Percentiles rank a stretch among this genome's conserved stretches.
Evolutionary conservation across 2,113 vertebrate species (phyloP).

Genomic region (Prinia subflava): DNA sequence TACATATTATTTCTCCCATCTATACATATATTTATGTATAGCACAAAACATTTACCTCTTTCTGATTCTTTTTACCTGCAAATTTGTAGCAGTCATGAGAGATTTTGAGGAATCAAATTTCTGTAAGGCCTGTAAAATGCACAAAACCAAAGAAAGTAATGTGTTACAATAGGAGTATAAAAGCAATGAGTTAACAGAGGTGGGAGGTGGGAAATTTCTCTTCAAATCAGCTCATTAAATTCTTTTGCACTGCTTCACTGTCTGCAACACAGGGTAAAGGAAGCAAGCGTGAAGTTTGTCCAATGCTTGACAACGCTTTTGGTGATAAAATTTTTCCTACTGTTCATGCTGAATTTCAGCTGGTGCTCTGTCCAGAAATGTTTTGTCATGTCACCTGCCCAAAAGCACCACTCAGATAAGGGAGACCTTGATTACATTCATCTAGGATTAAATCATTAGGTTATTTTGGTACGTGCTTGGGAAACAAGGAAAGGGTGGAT

Average conservation of each 20-base stretch:
- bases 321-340: not conserved
- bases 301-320: not conserved
- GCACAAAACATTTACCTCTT: not conserved
- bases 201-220: not conserved
- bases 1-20: not conserved
- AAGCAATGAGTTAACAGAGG: not conserved
- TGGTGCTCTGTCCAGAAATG: not conserved
- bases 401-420: not conserved
- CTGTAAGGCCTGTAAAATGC: conserved; percentile 45
- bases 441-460: not conserved
- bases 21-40: not conserved
- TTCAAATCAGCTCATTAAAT: not conserved
- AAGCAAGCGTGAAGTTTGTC: not conserved
- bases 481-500: not conserved
- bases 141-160: not conserved
- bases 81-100: conserved; percentile 64
- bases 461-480: not conserved
- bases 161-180: not conserved
- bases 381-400: not conserved
- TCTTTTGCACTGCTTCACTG: not conserved
- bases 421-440: not conserved
- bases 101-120: conserved; percentile 69
- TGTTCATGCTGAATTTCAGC: not conserved
- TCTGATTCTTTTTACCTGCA: conserved; percentile 65
- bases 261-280: not conserved